Evolutionary conservation across 2,888 invertebrate genomes (phyloP).

Genomic region (Drosophila vallismaia): DNA sequence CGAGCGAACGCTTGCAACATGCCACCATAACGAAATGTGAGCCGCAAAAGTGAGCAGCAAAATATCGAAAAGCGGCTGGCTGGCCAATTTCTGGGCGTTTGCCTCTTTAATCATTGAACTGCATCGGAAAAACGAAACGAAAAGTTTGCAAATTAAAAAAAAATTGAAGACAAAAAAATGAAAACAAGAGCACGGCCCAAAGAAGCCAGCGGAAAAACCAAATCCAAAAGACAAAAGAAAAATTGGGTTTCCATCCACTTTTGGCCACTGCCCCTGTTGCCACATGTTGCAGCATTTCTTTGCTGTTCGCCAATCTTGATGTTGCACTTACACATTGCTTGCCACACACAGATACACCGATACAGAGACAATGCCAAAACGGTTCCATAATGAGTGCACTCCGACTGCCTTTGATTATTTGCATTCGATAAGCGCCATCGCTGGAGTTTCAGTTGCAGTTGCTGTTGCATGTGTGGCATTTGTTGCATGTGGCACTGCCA

Average conservation of each 20-base stretch:
- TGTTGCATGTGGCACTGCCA: slow-evolving; percentile 37
- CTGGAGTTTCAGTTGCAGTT: slow-evolving; percentile 7
- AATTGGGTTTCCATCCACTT: slow-evolving; percentile 43
- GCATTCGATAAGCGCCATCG: slow-evolving; percentile 72
- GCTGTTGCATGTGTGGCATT: slow-evolving; percentile 47
- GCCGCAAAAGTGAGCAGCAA: slow-evolving; percentile 51
- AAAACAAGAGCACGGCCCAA: slow-evolving; percentile 57
- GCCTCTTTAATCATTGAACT: slow-evolving; percentile 79
- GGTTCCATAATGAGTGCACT: slow-evolving; percentile 57
- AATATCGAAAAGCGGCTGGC: slow-evolving; percentile 44
- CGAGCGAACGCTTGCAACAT: slow-evolving; percentile 62
- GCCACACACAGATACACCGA: slow-evolving; percentile 22
- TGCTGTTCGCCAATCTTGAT: slow-evolving; percentile 69
- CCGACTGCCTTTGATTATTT: slow-evolving; percentile 62
- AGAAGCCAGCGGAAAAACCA: slow-evolving; percentile 53
- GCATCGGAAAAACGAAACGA: slow-evolving; percentile 67
- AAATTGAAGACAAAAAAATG: slow-evolving; percentile 36
- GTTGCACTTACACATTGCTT: slow-evolving; percentile 35
- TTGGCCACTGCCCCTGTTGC: slow-evolving; percentile 52
- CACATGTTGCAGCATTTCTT: slow-evolving; percentile 80
- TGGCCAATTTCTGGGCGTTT: slow-evolving; percentile 78
- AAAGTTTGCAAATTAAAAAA: slow-evolving; percentile 76
- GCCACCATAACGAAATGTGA: slow-evolving; percentile 58
- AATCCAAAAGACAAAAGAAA: slow-evolving; percentile 61
- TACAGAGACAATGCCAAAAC: slow-evolving; percentile 15